phyloP scores from a whole-genome alignment of 64 coral and sea anemone genomes.

The Dendronephthya gigantea region DNA sequence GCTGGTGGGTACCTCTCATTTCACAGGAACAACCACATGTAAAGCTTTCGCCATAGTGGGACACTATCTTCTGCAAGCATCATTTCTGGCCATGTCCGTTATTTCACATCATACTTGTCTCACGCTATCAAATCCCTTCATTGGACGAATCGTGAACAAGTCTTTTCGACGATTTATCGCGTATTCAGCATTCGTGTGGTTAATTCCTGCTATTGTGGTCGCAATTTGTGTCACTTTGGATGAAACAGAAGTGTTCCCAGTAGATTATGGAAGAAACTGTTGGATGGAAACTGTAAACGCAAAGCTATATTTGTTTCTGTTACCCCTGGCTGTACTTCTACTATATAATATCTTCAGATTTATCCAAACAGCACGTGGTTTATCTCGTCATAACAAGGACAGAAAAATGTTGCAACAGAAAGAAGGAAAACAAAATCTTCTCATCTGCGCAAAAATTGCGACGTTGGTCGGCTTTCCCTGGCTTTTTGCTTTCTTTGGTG shows the following conservation, averaged over 20 bases:
- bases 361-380: background rate
- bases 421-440: background rate
- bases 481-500: background rate
- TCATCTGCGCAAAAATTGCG: background rate
- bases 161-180: background rate
- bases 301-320: background rate
- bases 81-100: background rate
- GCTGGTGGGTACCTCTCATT: background rate
- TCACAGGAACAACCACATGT: background rate
- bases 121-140: background rate
- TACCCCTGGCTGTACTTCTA: background rate
- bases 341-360: background rate
- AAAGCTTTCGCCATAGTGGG: background rate
- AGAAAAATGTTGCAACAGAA: background rate
- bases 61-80: background rate
- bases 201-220: background rate
- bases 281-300: background rate
- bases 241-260: background rate
- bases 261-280: background rate
- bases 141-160: background rate
- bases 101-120: background rate
- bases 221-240: background rate
- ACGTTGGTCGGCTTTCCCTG: background rate
- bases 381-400: background rate
- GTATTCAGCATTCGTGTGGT: constrained; percentile 1